Percentiles rank a stretch among this genome's conserved stretches.
Conservation (phyloP, 2,113 vertebrate species). For the Malurus elegans region DNA sequence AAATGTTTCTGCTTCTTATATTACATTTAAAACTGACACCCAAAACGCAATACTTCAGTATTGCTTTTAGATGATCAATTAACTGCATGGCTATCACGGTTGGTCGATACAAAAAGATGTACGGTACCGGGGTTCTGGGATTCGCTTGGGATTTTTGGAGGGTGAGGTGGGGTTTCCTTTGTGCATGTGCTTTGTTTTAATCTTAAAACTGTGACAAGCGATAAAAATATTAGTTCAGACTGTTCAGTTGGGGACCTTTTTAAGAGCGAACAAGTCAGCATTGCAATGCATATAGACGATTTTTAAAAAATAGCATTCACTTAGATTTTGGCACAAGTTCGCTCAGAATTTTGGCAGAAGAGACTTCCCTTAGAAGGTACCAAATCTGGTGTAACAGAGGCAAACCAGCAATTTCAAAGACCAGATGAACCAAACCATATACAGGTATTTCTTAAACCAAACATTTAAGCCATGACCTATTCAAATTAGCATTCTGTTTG, state of each 20-base stretch:
- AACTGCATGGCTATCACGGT: neutral
- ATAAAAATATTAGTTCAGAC: neutral
- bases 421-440: neutral
- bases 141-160: neutral
- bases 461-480: neutral
- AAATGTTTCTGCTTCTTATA: neutral
- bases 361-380: neutral
- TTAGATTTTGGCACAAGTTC: neutral
- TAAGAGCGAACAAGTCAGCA: neutral
- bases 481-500: neutral
- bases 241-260: neutral
- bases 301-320: neutral
- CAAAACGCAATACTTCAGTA: neutral
- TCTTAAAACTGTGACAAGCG: neutral
- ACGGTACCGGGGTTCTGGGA: neutral
- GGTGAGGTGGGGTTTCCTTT: neutral
- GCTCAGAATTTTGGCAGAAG: neutral
- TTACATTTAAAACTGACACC: neutral
- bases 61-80: neutral
- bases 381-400: rapidly evolving
- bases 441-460: neutral
- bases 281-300: rapidly evolving
- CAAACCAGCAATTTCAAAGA: neutral
- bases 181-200: neutral
- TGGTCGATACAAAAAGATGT: neutral